Conservation (phyloP, 2,888 invertebrate genomes). For the Bugulina stolonifera region DNA sequence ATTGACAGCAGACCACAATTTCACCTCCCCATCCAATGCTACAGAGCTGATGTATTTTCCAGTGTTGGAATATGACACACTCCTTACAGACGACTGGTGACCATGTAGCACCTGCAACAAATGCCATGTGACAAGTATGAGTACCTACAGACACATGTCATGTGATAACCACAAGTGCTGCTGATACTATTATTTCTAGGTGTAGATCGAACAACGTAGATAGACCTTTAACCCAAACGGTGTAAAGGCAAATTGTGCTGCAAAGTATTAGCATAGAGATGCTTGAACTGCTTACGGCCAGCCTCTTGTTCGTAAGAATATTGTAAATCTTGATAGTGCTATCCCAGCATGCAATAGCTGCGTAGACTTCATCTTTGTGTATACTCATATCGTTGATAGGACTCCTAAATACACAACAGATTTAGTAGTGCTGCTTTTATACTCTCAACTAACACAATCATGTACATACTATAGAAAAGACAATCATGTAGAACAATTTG, state of each 20-base stretch:
- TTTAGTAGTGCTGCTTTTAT: background rate
- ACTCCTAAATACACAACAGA: conserved; percentile 32
- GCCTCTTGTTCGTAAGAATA: conserved; percentile 42
- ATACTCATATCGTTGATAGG: conserved; percentile 52
- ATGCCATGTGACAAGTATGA: too few species aligned
- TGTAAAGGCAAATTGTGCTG: too few species aligned
- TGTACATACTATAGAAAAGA: too few species aligned
- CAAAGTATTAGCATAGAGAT: too few species aligned
- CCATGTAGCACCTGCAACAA: conserved; percentile 47
- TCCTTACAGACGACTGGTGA: conserved; percentile 47
- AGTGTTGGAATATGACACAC: conserved; percentile 46
- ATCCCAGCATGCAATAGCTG: conserved; percentile 53
- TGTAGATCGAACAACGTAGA: too few species aligned
- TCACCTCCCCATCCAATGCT: conserved; percentile 50
- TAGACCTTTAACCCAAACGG: too few species aligned
- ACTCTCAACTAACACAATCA: too few species aligned
- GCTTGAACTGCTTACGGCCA: conserved; percentile 42
- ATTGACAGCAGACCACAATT: conserved; percentile 48
- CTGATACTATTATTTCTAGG: too few species aligned
- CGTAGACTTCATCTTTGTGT: conserved; percentile 47
- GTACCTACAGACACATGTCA: too few species aligned
- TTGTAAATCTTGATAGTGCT: conserved; percentile 47
- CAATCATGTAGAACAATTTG: too few species aligned
- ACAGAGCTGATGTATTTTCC: conserved; percentile 50
- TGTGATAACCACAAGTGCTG: too few species aligned